Percentiles rank a stretch among this genome's conserved stretches.
Conservation (phyloP, 2,888 invertebrate genomes). For the Spicauda simplicius region DNA sequence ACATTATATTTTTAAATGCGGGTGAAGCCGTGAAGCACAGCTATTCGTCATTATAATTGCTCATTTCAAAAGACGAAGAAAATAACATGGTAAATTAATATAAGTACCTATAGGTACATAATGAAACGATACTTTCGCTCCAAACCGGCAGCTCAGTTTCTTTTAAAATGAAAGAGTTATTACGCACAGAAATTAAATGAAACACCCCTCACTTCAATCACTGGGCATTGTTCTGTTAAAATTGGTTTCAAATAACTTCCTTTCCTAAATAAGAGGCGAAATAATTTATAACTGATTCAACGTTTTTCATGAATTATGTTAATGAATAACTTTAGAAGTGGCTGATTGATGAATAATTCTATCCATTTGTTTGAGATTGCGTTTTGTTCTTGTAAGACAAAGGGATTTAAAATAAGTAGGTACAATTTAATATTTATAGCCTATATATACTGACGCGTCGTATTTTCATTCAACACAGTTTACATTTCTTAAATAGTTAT, state of each 20-base stretch:
- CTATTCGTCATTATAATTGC: too few relatives aligned
- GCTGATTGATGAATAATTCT: slow-evolving; percentile 1
- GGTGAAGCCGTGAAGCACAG: too few relatives aligned
- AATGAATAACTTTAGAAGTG: not conserved
- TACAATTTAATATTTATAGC: too few relatives aligned
- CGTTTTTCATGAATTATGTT: slow-evolving; percentile 8
- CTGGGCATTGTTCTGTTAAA: slow-evolving; percentile 15
- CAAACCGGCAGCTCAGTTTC: not conserved
- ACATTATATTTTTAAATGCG: too few relatives aligned
- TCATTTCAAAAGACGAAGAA: too few relatives aligned
- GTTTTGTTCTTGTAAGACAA: not conserved
- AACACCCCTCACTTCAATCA: slow-evolving; percentile 15
- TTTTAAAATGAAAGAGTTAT: slow-evolving; percentile 8
- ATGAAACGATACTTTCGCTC: too few relatives aligned
- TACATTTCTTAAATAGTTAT: too few relatives aligned
- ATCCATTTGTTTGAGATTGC: not conserved
- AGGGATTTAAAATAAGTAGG: not conserved
- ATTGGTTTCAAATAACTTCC: slow-evolving; percentile 14
- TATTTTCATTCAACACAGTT: too few relatives aligned
- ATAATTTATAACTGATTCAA: slow-evolving; percentile 13
- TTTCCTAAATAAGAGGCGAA: slow-evolving; percentile 1
- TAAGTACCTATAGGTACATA: too few relatives aligned
- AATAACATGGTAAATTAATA: too few relatives aligned
- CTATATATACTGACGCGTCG: too few relatives aligned
- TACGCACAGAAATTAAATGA: slow-evolving; percentile 12